These are phyloP conservation scores for Cercopithecus petaurista DNA, from an alignment of 2,797 vertebrate species.

Conservation along the genomic window DNA sequence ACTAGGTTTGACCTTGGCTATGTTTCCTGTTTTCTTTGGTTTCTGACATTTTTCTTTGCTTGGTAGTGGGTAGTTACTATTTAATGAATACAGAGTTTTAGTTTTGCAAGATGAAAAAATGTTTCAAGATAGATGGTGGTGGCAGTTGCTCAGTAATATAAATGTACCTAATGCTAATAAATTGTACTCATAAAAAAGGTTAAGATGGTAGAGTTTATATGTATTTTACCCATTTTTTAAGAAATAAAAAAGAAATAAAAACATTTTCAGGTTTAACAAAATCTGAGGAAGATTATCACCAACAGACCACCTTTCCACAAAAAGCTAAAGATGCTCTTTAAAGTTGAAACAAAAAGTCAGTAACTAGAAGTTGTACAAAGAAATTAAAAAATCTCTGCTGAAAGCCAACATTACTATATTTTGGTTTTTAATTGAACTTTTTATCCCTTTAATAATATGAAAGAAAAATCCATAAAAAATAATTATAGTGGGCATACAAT, in stretches of 20 bases:
- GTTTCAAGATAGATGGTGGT: not conserved
- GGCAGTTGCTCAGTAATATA: not conserved
- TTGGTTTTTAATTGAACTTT: not conserved
- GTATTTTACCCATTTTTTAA: not conserved
- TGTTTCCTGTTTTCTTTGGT: not conserved
- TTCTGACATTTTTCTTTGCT: not conserved
- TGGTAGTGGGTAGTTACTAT: not conserved
- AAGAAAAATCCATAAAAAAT: not conserved
- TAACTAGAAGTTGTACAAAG: not conserved
- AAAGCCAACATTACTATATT: not conserved
- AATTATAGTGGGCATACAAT: not conserved
- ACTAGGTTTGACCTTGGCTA: not conserved
- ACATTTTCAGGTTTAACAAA: not conserved
- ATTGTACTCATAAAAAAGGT: not conserved
- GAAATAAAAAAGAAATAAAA: not conserved
- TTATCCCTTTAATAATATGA: not conserved
- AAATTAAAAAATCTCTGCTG: not conserved
- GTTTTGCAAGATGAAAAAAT: not conserved
- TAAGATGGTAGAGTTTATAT: not conserved
- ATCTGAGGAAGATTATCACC: not conserved
- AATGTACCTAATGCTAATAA: not conserved
- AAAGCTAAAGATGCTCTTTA: not conserved
- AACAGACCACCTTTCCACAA: not conserved
- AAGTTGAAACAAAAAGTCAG: not conserved
- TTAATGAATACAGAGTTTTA: not conserved